A percentile compares a stretch with the other conserved stretches of the same genome.
Evolutionary conservation across 2,797 vertebrate species (phyloP).

Genomic region (Cossypha caffra): DNA sequence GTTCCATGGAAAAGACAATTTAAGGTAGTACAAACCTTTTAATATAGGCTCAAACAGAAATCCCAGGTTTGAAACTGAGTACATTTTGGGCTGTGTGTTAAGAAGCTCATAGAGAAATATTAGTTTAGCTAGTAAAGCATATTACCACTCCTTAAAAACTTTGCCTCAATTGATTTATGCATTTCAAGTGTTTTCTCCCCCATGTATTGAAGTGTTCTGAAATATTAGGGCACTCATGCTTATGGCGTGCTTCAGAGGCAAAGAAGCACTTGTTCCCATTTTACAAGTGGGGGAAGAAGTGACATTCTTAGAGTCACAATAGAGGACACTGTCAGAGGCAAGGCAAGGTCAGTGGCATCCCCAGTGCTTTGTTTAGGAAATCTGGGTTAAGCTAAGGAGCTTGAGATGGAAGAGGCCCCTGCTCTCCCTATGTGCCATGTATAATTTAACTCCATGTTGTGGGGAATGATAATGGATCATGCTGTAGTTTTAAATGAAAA

Average conservation of each 20-base stretch:
- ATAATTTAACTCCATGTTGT: not conserved
- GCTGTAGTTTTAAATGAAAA: not conserved
- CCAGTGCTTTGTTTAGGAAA: not conserved
- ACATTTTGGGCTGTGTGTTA: not conserved
- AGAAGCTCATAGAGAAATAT: not conserved
- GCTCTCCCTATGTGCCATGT: not conserved
- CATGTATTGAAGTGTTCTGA: not conserved
- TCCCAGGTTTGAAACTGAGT: not conserved
- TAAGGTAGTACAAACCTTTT: not conserved
- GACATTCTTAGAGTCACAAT: not conserved
- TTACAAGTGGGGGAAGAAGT: not conserved
- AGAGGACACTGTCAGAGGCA: not conserved
- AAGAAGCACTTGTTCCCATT: not conserved
- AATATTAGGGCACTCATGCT: not conserved
- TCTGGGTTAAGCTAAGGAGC: not conserved
- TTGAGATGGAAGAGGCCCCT: not conserved
- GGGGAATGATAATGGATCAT: not conserved
- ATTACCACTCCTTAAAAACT: not conserved
- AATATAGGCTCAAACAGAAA: not conserved
- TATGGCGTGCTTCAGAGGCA: not conserved
- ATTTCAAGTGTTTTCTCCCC: not conserved
- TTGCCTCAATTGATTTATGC: not conserved
- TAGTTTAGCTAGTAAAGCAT: not conserved
- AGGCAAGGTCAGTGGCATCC: not conserved
- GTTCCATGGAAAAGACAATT: conserved; percentile 4